phyloP scores from a whole-genome alignment of 2,797 vertebrate species.

The Moxostoma hubbsi region DNA sequence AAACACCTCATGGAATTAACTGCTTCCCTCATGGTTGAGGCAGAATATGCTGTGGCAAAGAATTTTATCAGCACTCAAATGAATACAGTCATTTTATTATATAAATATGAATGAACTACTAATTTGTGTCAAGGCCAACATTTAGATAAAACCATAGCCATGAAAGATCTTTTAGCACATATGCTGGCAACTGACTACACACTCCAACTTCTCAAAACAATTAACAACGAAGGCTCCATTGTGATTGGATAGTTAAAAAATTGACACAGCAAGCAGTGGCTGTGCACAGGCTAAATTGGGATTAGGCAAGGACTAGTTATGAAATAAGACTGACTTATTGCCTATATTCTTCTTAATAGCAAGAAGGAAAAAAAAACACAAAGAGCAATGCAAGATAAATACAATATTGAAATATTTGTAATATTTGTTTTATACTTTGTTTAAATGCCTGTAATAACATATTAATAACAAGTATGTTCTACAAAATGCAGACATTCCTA shows the following conservation, averaged over 20 bases:
- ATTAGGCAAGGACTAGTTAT: neutral
- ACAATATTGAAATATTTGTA: neutral
- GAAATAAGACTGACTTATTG: neutral
- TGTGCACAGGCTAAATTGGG: neutral
- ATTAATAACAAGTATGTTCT: neutral
- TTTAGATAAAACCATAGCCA: neutral
- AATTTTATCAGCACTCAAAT: too few relatives aligned
- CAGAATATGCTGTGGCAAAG: too few relatives aligned
- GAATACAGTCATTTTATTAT: neutral
- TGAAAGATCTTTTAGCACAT: neutral
- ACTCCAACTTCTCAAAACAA: constrained; percentile 1
- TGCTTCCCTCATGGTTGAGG: too few relatives aligned
- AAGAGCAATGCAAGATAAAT: too few relatives aligned
- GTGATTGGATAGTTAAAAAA: neutral
- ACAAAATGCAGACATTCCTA: neutral
- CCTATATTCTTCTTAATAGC: too few relatives aligned
- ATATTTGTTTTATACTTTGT: neutral
- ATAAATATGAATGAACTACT: neutral
- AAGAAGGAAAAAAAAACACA: too few relatives aligned
- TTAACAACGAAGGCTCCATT: constrained; percentile 3
- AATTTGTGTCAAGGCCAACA: neutral
- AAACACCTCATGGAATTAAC: too few relatives aligned
- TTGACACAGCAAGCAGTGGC: neutral
- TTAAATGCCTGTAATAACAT: neutral
- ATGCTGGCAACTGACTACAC: neutral